Evolutionary conservation across 2,888 invertebrate genomes (phyloP), one percentile per base, ranked within the genome.

Genomic region (Drosophila leonis): DNA sequence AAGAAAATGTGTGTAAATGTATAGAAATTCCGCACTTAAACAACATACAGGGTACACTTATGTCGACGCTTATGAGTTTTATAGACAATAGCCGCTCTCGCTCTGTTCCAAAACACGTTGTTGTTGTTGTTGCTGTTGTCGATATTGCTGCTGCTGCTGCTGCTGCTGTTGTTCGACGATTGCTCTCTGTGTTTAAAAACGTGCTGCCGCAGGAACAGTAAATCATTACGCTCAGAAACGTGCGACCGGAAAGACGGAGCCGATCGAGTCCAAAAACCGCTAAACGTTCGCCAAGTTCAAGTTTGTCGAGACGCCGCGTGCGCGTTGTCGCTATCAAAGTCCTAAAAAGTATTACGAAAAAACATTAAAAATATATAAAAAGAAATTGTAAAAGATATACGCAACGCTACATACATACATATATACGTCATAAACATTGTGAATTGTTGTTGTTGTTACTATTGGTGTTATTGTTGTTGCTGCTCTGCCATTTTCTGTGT

Each of bases 161-260:
- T 41, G 65, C 33, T 59, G 60, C 48, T 52, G 74, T 59, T 48
- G 54, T 49, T 44, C 27, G 71, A 48, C 75, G 79, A 48, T 71
- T 68, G 70, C 74, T 87, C 78, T 86, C 80, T 56, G 72, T 74
- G 72, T 74, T 90, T 92, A 92, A 92, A 92, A 92, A 92, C 92
- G 92, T 92, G 92, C 92, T 92, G 82, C 84, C 72, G 56, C 80
- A 84, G 90, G 82, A 92, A 92, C 92, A 84, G 92, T 92, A 91
- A 92, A 92, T 92, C 92, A 92, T 92, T 92, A 82, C 82, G 88
- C 88, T 88, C 88, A 84, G 92, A 92, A 92, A 91, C 92, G 92
- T 91, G 86, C 86, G 79, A 81, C 71, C 77, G 88, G 65, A 65
- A 51, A 74, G 71, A 75, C 65, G 48, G 35, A n/a, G 59, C 10